These are phyloP conservation scores for Oxyura jamaicensis DNA, from an alignment of 2,113 vertebrate genomes.

Conservation along the genomic window DNA sequence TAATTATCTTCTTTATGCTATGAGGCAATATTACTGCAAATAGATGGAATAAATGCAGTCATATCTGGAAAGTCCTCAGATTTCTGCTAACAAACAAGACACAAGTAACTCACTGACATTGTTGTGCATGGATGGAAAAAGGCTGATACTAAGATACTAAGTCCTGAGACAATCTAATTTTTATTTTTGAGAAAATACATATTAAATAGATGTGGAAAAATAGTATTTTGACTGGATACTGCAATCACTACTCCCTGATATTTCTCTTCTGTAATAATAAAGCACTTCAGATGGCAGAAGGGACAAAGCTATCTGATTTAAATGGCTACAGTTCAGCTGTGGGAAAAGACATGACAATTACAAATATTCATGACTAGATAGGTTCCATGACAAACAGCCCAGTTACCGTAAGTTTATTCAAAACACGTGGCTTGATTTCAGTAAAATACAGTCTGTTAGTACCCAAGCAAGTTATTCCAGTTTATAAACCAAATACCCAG, in stretches of 20 bases:
- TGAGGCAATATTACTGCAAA: constrained; percentile 31
- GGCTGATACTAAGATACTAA: background rate
- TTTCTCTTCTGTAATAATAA: background rate
- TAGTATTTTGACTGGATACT: background rate
- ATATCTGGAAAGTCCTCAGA: constrained; percentile 1
- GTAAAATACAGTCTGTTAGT: background rate
- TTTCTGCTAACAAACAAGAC: background rate
- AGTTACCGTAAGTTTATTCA: background rate
- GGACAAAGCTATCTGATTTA: background rate
- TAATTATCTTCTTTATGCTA: constrained; percentile 33
- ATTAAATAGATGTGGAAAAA: background rate
- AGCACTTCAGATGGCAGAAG: background rate
- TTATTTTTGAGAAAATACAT: background rate
- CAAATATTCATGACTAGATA: background rate
- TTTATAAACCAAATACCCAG: background rate
- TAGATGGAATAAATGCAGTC: constrained; percentile 29
- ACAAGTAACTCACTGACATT: background rate
- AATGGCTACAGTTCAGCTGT: background rate
- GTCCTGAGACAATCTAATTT: background rate
- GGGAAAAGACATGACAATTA: background rate
- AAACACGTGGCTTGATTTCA: constrained; percentile 12
- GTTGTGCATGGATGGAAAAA: background rate
- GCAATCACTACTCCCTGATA: background rate
- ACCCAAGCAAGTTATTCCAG: background rate
- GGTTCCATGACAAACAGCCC: background rate